Percentiles rank a stretch among this genome's conserved stretches.
These are phyloP conservation scores for Rhagium mordax DNA, from an alignment of 2,888 invertebrate genomes.

Conservation along the genomic window DNA sequence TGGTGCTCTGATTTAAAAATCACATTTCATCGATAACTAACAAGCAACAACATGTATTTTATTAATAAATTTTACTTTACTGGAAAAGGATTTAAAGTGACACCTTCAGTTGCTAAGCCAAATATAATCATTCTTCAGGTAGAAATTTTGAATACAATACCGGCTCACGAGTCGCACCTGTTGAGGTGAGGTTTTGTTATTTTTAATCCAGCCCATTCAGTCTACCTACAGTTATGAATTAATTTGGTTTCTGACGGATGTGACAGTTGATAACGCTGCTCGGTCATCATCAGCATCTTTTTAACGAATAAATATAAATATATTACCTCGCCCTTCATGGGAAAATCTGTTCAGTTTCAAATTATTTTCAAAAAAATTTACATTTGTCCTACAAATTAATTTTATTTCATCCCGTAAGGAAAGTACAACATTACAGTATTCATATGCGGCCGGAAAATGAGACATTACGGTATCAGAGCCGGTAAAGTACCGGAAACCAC, in stretches of 20 bases:
- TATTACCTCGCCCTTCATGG: not conserved
- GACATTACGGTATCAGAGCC: no score
- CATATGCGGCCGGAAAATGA: no score
- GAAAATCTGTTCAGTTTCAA: no score
- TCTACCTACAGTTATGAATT: not conserved
- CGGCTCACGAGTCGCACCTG: not conserved
- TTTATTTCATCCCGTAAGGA: no score
- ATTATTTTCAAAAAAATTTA: no score
- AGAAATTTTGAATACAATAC: not conserved
- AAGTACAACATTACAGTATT: no score
- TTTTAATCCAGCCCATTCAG: not conserved
- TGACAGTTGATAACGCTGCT: not conserved
- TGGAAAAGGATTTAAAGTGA: not conserved
- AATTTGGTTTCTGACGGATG: not conserved
- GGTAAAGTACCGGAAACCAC: no score
- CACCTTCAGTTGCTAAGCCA: not conserved
- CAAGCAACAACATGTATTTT: no score
- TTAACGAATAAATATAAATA: not conserved
- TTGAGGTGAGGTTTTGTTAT: conserved; percentile 6
- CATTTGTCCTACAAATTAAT: no score
- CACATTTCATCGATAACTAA: no score
- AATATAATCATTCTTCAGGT: not conserved
- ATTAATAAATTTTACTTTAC: no score
- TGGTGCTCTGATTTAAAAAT: no score
- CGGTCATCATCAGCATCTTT: not conserved